Percentiles rank a stretch among this genome's conserved stretches.
phyloP scores from a whole-genome alignment of 1,140 invertebrate species.

The Drosophila littoralis region DNA sequence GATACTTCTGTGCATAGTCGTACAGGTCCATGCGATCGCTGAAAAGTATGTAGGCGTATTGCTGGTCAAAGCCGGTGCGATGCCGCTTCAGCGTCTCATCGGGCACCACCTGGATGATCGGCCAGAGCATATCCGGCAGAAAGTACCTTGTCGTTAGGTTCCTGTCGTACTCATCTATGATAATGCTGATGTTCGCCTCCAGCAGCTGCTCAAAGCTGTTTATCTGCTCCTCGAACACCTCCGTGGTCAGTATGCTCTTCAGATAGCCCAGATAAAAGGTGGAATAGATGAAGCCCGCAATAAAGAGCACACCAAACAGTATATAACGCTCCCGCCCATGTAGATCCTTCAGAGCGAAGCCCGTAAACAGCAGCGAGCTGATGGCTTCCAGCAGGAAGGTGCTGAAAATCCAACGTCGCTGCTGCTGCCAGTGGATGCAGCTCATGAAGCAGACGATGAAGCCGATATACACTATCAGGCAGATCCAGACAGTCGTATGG shows the following conservation, averaged over 20 bases:
- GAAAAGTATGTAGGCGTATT: slow-evolving; percentile 66
- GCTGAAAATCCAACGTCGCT: slow-evolving; percentile 54
- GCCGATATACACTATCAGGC: slow-evolving; percentile 39
- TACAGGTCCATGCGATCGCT: slow-evolving; percentile 63
- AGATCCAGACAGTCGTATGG: slow-evolving; percentile 49
- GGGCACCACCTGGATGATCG: slow-evolving; percentile 38
- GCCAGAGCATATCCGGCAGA: slow-evolving; percentile 51
- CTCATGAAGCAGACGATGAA: slow-evolving; percentile 58
- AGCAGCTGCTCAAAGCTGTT: slow-evolving; percentile 57
- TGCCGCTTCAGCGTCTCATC: slow-evolving; percentile 35
- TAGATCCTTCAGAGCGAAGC: slow-evolving; percentile 39
- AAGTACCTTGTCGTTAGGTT: slow-evolving; percentile 33
- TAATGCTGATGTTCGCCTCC: slow-evolving; percentile 45
- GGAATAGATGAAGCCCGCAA: slow-evolving; percentile 62
- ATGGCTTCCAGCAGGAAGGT: slow-evolving; percentile 62
- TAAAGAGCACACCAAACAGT: slow-evolving; percentile 54
- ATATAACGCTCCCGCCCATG: slow-evolving; percentile 51
- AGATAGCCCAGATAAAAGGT: slow-evolving; percentile 59
- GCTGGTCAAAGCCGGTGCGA: slow-evolving; percentile 49
- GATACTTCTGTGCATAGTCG: slow-evolving; percentile 59
- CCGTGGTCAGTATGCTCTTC: slow-evolving; percentile 68
- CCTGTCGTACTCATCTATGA: slow-evolving; percentile 57
- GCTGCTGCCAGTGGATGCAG: slow-evolving; percentile 46
- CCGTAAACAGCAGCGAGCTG: slow-evolving; percentile 49
- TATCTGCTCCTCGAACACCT: slow-evolving; percentile 60